Conservation (phyloP, 37 sponge, comb jelly and placozoan genomes). For the Diacarnus erythraeanus region DNA sequence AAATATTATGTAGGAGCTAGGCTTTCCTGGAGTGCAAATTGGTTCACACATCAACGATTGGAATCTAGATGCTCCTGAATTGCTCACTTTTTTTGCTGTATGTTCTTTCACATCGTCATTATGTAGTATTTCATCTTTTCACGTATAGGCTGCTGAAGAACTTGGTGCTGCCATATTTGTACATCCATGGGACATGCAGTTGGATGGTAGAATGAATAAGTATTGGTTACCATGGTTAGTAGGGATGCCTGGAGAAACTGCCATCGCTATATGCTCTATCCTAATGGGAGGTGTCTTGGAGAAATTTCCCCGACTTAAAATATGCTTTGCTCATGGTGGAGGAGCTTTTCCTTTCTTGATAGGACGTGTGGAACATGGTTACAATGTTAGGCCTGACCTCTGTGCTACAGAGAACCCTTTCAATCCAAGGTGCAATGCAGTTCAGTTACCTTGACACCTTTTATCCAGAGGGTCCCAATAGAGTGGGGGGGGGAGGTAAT, state of each 20-base stretch:
- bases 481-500: no score
- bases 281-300: slow-evolving; percentile 93
- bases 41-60: slow-evolving; percentile 90
- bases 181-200: slow-evolving; percentile 94
- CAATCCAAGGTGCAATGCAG: slow-evolving; percentile 86
- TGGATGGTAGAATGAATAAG: slow-evolving; percentile 82
- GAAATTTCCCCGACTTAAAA: slow-evolving; percentile 69
- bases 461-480: no score
- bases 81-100: slow-evolving; percentile 82
- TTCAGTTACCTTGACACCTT: no score
- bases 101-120: no score
- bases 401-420: slow-evolving; percentile 85
- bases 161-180: slow-evolving; percentile 76
- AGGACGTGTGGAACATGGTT: slow-evolving; percentile 88
- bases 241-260: slow-evolving; percentile 92
- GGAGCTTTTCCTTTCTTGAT: slow-evolving; percentile 89
- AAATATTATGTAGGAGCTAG: slow-evolving; percentile 66
- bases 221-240: slow-evolving; percentile 96
- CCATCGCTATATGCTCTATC: slow-evolving; percentile 80
- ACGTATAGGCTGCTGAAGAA: slow-evolving; percentile 72
- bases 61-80: slow-evolving; percentile 90
- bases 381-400: slow-evolving; percentile 85
- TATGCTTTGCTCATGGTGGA: slow-evolving; percentile 94
- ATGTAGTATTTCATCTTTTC: neutral
- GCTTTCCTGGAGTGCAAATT: slow-evolving; percentile 90